These are phyloP conservation scores for Scopus umbretta DNA, from an alignment of 2,113 vertebrate species.

Conservation along the genomic window DNA sequence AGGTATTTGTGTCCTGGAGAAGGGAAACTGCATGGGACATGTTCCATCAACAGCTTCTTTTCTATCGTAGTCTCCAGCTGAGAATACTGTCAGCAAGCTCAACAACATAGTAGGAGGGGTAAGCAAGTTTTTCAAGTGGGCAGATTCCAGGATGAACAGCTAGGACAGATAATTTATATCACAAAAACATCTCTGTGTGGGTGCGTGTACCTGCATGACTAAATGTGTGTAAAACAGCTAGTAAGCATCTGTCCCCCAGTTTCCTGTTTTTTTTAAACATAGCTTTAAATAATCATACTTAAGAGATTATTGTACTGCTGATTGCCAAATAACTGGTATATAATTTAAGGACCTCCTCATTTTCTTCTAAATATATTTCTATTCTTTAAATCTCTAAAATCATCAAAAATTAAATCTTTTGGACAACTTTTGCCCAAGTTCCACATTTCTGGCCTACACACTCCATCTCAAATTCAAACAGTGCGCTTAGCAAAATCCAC, in stretches of 20 bases:
- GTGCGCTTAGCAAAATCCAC: not conserved
- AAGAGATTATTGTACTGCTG: not conserved
- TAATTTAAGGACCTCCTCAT: not conserved
- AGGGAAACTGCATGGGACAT: not conserved
- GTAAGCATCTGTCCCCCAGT: not conserved
- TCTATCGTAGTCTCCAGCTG: not conserved
- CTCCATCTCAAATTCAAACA: not conserved
- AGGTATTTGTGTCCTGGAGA: not conserved
- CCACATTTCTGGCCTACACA: not conserved
- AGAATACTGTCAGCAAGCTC: not conserved
- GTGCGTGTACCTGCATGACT: not conserved
- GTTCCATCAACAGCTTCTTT: not conserved
- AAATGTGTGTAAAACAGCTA: not conserved
- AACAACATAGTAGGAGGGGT: not conserved
- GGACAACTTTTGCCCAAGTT: not conserved
- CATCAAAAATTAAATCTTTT: not conserved
- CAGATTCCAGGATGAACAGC: not conserved
- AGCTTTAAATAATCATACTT: not conserved
- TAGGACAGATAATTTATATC: not conserved
- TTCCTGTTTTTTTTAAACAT: not conserved
- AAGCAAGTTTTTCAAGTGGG: not conserved
- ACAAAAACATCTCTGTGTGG: not conserved
- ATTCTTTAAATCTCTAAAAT: not conserved
- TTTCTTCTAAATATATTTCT: not conserved
- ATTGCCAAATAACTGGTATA: not conserved